Base-by-base conservation (phyloP, 2,113 vertebrate genomes). In the Galemys pyrenaicus region DNA sequence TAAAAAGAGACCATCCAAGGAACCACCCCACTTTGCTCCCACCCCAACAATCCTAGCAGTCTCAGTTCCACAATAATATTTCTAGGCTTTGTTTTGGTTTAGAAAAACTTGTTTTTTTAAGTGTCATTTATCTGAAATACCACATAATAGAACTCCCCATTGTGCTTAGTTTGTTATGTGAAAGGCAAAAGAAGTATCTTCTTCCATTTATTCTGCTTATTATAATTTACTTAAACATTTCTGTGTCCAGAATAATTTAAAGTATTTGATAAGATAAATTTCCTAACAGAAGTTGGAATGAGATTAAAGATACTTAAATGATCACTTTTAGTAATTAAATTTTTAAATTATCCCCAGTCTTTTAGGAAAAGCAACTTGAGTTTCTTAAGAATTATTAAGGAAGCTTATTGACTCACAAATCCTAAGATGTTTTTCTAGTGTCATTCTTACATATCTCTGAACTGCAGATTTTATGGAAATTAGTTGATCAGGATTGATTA, bases 351-450 rank as follows among this genome's bases (percentile, higher is more conserved):
- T 83, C 15, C 9, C 26, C 12, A 85, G 2, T 3, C 5, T 46
- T 86, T 92, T 77, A 91, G 10, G 20, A 82, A 96, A 95, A 22
- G 0, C 2, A 85, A 71, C 74, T 85, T 87, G 68, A 88, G 30
- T n/a, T 74, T 90, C 16, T 92, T 80, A 85, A 91, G 44, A 93
- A 70, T 51, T 95, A 82, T 70, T 94, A 79, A 86, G 28, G 1
- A 93, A 96, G 1, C 2, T 78, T 12, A 9, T 0, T 12, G 9
- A 79, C 24, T 58, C 80, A 89, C 30, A 83, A 83, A 26, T 92
- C 5, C 58, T 9, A 5, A 10, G 0, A 64, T 39, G 54, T 79
- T 54, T 62, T 0, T 81, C 89, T 79, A 62, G 1, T 2, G 2
- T n/a, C 10, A 67, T 2, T 77, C 49, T 12, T 37, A 12, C 68